Evolutionary conservation across 2,113 vertebrate genomes (phyloP).

Genomic region (Tupaia chinensis): DNA sequence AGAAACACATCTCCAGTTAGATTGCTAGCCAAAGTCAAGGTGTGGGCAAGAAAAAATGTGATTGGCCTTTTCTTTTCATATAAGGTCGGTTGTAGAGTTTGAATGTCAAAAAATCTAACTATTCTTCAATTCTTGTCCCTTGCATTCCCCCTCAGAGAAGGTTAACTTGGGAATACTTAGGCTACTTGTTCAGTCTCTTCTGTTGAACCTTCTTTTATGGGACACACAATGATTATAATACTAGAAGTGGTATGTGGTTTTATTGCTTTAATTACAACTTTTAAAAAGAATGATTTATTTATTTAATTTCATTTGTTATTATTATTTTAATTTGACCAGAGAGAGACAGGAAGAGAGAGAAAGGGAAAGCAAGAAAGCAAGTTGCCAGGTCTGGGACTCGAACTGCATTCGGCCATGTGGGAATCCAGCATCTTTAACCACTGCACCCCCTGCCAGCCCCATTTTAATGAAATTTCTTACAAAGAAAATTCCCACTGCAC

Average conservation of each 20-base stretch:
- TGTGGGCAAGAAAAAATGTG: neutral
- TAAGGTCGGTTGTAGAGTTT: neutral
- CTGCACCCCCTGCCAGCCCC: too few relatives aligned
- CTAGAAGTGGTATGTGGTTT: neutral
- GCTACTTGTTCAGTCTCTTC: neutral
- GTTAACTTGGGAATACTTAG: neutral
- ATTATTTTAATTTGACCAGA: too few relatives aligned
- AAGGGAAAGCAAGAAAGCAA: too few relatives aligned
- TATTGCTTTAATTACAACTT: neutral
- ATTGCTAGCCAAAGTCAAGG: neutral
- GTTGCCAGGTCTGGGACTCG: too few relatives aligned
- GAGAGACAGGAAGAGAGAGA: too few relatives aligned
- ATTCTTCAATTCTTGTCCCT: neutral
- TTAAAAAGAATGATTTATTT: neutral
- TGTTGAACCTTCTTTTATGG: constrained; percentile 1
- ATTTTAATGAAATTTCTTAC: too few relatives aligned
- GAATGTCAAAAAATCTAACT: neutral
- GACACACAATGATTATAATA: neutral
- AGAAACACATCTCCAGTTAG: neutral
- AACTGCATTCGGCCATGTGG: too few relatives aligned
- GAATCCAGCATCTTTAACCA: too few relatives aligned
- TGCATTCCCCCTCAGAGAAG: neutral
- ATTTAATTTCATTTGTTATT: too few relatives aligned
- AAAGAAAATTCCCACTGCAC: neutral
- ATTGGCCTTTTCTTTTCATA: neutral